Evolutionary conservation across 2,888 invertebrate genomes (phyloP).

Genomic region (Oscheius sp.): DNA sequence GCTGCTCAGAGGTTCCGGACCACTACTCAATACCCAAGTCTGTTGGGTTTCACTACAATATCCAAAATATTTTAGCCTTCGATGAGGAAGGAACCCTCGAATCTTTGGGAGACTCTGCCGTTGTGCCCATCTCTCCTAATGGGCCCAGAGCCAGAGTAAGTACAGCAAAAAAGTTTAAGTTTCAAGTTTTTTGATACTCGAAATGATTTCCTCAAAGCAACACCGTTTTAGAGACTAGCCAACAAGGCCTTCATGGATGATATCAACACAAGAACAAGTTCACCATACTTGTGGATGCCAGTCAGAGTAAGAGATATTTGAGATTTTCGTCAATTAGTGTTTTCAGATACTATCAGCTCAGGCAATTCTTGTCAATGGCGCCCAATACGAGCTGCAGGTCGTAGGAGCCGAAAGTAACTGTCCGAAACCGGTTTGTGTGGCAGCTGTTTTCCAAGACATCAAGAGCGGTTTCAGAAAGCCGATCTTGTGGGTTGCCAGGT

Average conservation of each 20-base stretch:
- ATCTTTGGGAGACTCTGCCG: slow-evolving; percentile 25
- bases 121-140: slow-evolving; percentile 24
- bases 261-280: slow-evolving; percentile 46
- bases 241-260: slow-evolving; percentile 52
- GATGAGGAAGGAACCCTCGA: slow-evolving; percentile 28
- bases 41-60: neutral
- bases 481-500: slow-evolving; percentile 12
- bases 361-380: slow-evolving; percentile 49
- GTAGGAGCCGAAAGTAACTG: slow-evolving; percentile 54
- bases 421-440: slow-evolving; percentile 36
- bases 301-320: slow-evolving; percentile 37
- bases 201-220: too few relatives aligned
- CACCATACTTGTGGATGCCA: slow-evolving; percentile 48
- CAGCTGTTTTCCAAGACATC: neutral
- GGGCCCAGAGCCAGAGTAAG: slow-evolving; percentile 27
- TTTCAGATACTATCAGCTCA: slow-evolving; percentile 40
- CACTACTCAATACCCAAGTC: slow-evolving; percentile 5
- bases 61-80: neutral
- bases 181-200: neutral
- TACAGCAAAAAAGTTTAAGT: neutral
- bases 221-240: slow-evolving; percentile 41
- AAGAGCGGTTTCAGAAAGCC: slow-evolving; percentile 6
- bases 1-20: slow-evolving; percentile 1
- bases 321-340: neutral
- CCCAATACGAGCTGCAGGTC: slow-evolving; percentile 48